Percentiles rank a stretch among this genome's conserved stretches.
phyloP scores from a whole-genome alignment of 2,113 vertebrate species.

The Isichthys henryi region DNA sequence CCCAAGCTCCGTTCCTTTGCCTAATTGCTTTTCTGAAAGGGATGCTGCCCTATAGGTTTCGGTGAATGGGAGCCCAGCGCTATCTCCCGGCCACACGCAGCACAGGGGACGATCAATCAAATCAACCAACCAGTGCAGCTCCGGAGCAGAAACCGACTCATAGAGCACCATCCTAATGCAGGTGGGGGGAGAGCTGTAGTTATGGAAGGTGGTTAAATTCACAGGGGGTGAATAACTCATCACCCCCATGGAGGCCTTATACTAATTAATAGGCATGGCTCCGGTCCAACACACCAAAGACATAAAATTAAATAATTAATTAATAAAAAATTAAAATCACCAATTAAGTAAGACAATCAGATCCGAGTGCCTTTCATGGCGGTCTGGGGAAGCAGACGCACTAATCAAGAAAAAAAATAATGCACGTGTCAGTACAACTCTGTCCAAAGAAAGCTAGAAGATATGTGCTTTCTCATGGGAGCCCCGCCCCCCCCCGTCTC shows the following conservation, averaged over 20 bases:
- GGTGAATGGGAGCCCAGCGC: neutral
- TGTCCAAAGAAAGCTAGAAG: neutral
- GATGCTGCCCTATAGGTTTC: neutral
- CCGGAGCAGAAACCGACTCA: constrained; percentile 32
- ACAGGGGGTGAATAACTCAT: neutral
- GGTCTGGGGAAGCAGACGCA: neutral
- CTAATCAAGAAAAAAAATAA: no score
- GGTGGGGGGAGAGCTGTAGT: constrained; percentile 26
- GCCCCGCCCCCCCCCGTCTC: neutral
- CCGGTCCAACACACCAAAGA: neutral
- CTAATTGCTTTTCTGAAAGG: neutral
- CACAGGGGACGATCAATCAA: constrained; percentile 16
- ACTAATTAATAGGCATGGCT: neutral
- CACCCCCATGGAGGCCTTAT: neutral
- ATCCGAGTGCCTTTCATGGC: neutral
- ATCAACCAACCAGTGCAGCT: constrained; percentile 36
- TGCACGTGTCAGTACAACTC: neutral
- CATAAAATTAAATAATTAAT: neutral
- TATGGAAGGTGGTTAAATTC: neutral
- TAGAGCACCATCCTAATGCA: constrained; percentile 27
- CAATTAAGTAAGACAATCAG: neutral
- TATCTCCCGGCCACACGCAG: neutral
- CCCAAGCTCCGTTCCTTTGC: neutral
- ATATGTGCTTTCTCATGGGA: neutral
- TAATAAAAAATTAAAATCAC: neutral